Conservation (phyloP, 2,113 vertebrate genomes). For the Chlorodrepanis virens region DNA sequence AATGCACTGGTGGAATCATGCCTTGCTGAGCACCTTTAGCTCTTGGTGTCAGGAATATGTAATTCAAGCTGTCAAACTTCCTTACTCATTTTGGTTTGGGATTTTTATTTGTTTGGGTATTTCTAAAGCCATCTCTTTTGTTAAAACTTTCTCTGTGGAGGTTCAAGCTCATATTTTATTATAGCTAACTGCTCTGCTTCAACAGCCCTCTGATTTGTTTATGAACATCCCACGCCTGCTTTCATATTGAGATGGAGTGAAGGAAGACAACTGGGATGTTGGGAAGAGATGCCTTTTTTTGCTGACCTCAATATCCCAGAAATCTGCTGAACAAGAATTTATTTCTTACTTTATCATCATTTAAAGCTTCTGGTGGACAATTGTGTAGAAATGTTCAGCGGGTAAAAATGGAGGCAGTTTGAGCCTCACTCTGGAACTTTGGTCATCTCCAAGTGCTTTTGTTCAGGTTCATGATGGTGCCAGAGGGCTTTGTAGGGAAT, state of each 20-base stretch:
- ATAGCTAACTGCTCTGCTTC: not conserved
- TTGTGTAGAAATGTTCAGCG: not conserved
- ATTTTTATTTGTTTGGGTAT: not conserved
- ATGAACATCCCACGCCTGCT: not conserved
- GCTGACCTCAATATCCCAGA: not conserved
- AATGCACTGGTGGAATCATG: not conserved
- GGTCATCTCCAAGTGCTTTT: not conserved
- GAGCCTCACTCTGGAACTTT: not conserved
- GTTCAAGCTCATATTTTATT: not conserved
- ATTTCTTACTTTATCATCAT: not conserved
- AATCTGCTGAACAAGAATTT: not conserved
- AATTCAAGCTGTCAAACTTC: not conserved
- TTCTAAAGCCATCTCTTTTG: not conserved
- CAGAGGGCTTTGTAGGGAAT: rapidly evolving
- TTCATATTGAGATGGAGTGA: not conserved
- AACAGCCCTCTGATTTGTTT: not conserved
- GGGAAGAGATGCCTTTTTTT: not conserved
- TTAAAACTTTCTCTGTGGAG: not conserved
- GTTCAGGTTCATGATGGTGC: not conserved
- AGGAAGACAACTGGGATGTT: not conserved
- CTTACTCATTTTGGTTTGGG: not conserved
- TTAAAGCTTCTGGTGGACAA: not conserved
- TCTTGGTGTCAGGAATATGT: not conserved
- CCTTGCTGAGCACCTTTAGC: not conserved
- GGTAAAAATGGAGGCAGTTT: not conserved